Evolutionary conservation across 1,140 invertebrate genomes (phyloP), one percentile per base, ranked within the genome.

Genomic region (Leptonema lineaticorne): DNA sequence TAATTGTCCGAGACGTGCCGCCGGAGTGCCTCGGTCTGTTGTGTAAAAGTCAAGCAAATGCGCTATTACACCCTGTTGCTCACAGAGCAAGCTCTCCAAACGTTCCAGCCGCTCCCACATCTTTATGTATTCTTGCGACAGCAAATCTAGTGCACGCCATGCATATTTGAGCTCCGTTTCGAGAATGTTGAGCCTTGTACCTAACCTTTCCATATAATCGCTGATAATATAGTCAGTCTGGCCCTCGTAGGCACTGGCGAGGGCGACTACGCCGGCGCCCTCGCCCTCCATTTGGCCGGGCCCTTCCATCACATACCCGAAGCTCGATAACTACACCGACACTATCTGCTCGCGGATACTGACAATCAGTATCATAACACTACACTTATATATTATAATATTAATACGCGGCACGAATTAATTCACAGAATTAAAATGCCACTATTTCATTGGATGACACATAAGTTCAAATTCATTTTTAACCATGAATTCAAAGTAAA

Each of bases 61-160:
- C 22, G 88, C 87, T 64, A 96, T 95, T n/a, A 96, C 92, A 69
- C 90, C 89, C 76, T 96, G 94, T 78, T 96, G 94, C 75, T 96
- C 92, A 75, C 89, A 90, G 0, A 96, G 83, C 46, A 96, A 85
- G 37, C 90, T 87, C 78, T 97, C 94, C n/a, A 96, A 80, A 78
- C 94, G 93, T 75, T 97, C 94, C 50, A 97, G 83, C 60, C 93
- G 84, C 76, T 94, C 91, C 94, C 94, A 96, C 89, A 97, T 96
- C 76, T 93, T 92, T 14, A 94, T 90, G 75, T 95, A 96, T 77
- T 96, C 94, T 74, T 93, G 91, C 18, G 92, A 95, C 5, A 97
- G 85, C 33, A 96, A 84, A 76, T 96, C 93, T 60, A 97, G 80
- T 1, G 94, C 92, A 69, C 93, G 85, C 94, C 94, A 96, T 0